Evolutionary conservation across 2,888 invertebrate genomes (phyloP).

Genomic region (Lasiommata megera): DNA sequence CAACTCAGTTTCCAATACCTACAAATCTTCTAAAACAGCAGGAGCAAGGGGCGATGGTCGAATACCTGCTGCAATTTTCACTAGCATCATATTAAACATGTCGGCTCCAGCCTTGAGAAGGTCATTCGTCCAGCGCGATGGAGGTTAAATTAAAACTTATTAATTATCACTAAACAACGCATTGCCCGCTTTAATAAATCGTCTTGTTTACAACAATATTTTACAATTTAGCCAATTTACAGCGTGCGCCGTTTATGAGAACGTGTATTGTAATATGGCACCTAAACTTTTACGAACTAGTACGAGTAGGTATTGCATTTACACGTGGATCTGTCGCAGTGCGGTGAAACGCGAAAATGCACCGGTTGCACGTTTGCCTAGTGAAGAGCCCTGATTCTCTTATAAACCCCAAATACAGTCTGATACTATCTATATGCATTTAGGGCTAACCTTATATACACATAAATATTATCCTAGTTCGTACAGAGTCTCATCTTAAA

Average conservation of each 20-base stretch:
- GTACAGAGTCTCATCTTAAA: too few species aligned
- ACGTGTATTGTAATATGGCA: neutral
- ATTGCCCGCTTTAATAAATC: neutral
- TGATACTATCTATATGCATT: too few species aligned
- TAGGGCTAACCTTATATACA: too few species aligned
- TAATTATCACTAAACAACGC: neutral
- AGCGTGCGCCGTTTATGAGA: neutral
- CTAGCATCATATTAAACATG: too few species aligned
- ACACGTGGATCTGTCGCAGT: constrained; percentile 9
- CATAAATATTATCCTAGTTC: too few species aligned
- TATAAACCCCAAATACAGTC: too few species aligned
- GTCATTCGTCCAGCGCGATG: too few species aligned
- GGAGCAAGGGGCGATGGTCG: too few species aligned
- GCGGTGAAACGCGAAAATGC: constrained; percentile 1
- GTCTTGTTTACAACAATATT: constrained; percentile 22
- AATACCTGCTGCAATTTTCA: too few species aligned
- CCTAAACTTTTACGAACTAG: neutral
- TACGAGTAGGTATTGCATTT: neutral
- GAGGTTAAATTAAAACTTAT: neutral
- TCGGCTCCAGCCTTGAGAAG: too few species aligned
- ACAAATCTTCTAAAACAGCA: too few species aligned
- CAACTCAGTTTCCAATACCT: too few species aligned
- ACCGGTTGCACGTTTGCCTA: neutral
- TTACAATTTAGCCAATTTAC: constrained; percentile 31
- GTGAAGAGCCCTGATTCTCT: neutral